These are phyloP conservation scores for Phasianus colchicus DNA, from an alignment of 2,113 vertebrate species.

Conservation along the genomic window DNA sequence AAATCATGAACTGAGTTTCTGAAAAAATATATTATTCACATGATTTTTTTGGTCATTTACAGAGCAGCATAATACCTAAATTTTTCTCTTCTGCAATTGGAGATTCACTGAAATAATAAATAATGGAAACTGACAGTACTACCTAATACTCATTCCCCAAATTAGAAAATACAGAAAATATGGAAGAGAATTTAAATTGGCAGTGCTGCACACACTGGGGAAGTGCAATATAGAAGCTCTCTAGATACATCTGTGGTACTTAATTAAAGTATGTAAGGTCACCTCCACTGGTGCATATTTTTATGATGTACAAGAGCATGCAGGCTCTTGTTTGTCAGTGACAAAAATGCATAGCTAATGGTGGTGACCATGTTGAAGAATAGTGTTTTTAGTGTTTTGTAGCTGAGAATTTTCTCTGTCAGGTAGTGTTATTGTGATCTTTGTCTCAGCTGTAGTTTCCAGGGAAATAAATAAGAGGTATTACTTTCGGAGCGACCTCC, in stretches of 20 bases:
- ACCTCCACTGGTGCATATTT: too few species aligned
- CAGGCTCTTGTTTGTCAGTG: too few species aligned
- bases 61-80: neutral
- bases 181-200: neutral
- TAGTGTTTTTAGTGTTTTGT: too few species aligned
- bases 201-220: accelerated
- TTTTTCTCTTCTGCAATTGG: neutral
- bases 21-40: neutral
- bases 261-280: neutral
- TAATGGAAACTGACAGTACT: neutral
- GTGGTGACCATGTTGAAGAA: too few species aligned
- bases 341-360: too few species aligned
- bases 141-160: neutral
- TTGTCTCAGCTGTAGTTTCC: too few species aligned
- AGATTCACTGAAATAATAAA: neutral
- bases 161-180: neutral
- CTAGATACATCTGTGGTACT: neutral
- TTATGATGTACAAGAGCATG: too few species aligned
- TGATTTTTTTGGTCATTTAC: neutral
- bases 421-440: too few species aligned
- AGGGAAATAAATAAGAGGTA: too few species aligned
- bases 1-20: neutral
- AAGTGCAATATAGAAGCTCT: neutral
- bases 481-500: too few species aligned
- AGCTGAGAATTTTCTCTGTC: too few species aligned